Percentiles rank a stretch among this genome's conserved stretches.
These are phyloP conservation scores for Exocentrus adspersus DNA, from an alignment of 2,888 invertebrate species.

Conservation along the genomic window DNA sequence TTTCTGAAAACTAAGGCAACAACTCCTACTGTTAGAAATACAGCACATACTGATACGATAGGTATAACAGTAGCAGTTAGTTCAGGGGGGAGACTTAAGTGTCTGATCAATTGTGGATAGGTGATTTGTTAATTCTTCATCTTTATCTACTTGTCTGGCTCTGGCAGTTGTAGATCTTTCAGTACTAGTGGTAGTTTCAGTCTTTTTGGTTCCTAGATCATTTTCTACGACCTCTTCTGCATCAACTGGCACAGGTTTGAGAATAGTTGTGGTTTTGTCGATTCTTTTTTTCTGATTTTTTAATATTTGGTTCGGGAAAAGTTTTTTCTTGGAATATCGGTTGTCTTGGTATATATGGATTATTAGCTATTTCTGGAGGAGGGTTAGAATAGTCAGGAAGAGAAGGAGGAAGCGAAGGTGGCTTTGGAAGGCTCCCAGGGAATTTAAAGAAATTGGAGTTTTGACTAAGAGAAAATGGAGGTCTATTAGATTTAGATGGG, in stretches of 20 bases:
- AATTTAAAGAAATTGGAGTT: conserved; percentile 40
- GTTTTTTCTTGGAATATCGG: conserved; percentile 52
- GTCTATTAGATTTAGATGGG: conserved; percentile 45
- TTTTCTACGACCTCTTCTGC: conserved; percentile 26
- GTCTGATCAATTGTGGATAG: conserved; percentile 54
- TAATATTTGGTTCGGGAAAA: conserved; percentile 48
- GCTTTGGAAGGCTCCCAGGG: conserved; percentile 47
- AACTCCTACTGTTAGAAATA: conserved; percentile 75
- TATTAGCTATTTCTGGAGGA: conserved; percentile 48
- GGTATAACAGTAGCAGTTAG: conserved; percentile 76
- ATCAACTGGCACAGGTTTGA: conserved; percentile 36
- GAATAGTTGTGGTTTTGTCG: conserved; percentile 32
- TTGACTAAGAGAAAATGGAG: conserved; percentile 39
- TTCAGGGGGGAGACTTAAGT: conserved; percentile 65
- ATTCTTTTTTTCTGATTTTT: conserved; percentile 2
- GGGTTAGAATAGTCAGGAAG: conserved; percentile 27
- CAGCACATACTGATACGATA: conserved; percentile 74
- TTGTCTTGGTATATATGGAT: conserved; percentile 41
- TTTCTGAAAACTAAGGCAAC: conserved; percentile 77
- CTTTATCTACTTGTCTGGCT: conserved; percentile 6
- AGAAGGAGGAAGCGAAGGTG: conserved; percentile 44
- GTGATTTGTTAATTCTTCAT: conserved; percentile 40
- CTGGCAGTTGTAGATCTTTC: conserved; percentile 20
- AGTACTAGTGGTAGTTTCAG: conserved; percentile 33
- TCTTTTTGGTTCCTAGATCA: conserved; percentile 25